Base-by-base conservation (phyloP, 2,113 vertebrate species). In the Nycticorax nycticorax region DNA sequence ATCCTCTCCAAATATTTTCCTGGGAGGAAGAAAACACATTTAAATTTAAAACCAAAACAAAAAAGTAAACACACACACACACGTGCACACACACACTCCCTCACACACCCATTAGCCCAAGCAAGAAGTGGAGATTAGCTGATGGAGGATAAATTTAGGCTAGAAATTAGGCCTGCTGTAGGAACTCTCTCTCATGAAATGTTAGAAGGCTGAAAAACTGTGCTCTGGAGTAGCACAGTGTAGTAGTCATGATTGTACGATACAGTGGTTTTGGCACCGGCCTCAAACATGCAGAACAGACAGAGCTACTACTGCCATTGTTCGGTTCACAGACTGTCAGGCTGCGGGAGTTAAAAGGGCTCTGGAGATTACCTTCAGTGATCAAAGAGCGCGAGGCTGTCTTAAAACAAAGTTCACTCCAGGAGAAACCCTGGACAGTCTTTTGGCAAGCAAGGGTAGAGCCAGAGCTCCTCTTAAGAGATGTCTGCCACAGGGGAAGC, bases 341-440 rank as follows among this genome's bases (percentile, higher is more conserved):
- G 43, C 86, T 86, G 89, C 8, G 0, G 47, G 8, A 39, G 45
- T 45, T 75, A 23, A 78, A 88, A 85, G 33, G 63, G 27, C 92
- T 80, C 93, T 93, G 90, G 82, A 94, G 96, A 88, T 93, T 16
- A 18, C 88, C 79, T 86, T 52, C 90, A 59, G 55, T 45, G 92
- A 94, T 95, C 93, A 93, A 93, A 95, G 93, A 39, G 39, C 2
- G 13, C 27, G 23, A 66, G 30, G 26, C 53, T 66, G n/a, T 28
- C 22, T 39, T 72, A 30, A 78, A 92, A 79, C 41, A 15, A 71
- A 91, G 73, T 52, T 91, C 48, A 50, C 21, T 62, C 63, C 56
- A 18, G 93, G 71, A 93, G 85, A 92, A 93, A 84, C 33, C 50
- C 56, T 64, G 92, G 60, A 62, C 88, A 85, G 62, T 73, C 67